Evolutionary conservation across 2,888 invertebrate species (phyloP).

Genomic region (Lobophora halterata): DNA sequence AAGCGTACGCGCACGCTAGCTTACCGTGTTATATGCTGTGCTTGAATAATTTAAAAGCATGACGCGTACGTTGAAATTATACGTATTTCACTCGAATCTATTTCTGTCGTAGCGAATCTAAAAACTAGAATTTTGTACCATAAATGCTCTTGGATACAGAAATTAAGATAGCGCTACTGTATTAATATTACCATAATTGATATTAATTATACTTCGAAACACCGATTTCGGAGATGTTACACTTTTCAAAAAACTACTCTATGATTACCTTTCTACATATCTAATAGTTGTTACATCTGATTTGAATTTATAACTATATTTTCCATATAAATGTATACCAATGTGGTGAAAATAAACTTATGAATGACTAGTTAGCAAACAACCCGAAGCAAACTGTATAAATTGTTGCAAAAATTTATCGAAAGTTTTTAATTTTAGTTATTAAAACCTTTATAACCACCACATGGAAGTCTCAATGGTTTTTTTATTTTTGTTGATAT

Average conservation of each 20-base stretch:
- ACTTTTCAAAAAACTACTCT: conserved; percentile 9
- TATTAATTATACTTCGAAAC: conserved; percentile 23
- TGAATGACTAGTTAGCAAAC: conserved; percentile 10
- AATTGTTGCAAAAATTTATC: conserved; percentile 5
- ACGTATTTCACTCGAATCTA: too few species aligned
- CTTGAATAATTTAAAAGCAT: too few species aligned
- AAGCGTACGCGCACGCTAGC: too few species aligned
- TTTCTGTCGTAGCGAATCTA: conserved; percentile 18
- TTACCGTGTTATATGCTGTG: too few species aligned
- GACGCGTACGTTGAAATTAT: too few species aligned
- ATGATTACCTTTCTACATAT: conserved; percentile 20
- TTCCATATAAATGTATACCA: conserved; percentile 18
- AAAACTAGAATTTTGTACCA: conserved; percentile 17
- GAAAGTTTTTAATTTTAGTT: conserved; percentile 13
- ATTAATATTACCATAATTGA: conserved; percentile 22
- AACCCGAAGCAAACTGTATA: conserved; percentile 4
- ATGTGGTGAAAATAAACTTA: conserved; percentile 14
- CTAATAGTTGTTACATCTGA: conserved; percentile 3
- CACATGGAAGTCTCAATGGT: too few species aligned
- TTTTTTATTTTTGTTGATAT: too few species aligned
- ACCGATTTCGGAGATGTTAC: conserved; percentile 20
- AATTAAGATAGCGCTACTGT: conserved; percentile 18
- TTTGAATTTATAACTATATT: conserved; percentile 13
- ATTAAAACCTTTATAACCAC: too few species aligned
- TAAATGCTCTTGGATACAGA: conserved; percentile 17